A percentile compares a stretch with the other conserved stretches of the same genome.
These are phyloP conservation scores for Halichoerus grypus DNA, from an alignment of 2,113 vertebrate species.

Conservation along the genomic window DNA sequence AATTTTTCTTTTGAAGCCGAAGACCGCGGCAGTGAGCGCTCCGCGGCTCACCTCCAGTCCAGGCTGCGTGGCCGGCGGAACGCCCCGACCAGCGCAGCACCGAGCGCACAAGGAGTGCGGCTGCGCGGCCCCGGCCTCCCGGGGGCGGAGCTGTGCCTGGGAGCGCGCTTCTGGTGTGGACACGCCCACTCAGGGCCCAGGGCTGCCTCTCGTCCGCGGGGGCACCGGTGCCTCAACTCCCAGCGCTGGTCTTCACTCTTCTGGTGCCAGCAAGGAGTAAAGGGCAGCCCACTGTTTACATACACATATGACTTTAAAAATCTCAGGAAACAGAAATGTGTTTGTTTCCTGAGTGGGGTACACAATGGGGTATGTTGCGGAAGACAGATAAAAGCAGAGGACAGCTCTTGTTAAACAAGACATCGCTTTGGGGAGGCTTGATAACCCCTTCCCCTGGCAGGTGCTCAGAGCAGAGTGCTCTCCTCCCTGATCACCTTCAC, in stretches of 20 bases:
- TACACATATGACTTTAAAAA: not conserved
- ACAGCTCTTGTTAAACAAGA: not conserved
- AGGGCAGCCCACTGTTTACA: not conserved
- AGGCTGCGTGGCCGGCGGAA: slow-evolving; percentile 87
- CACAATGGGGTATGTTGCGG: not conserved
- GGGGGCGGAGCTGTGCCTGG: slow-evolving; percentile 84
- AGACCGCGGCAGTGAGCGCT: slow-evolving; percentile 90
- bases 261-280: not conserved
- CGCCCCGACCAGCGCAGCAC: slow-evolving; percentile 83
- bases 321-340: not conserved
- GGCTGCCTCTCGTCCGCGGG: slow-evolving; percentile 81
- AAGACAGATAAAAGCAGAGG: not conserved
- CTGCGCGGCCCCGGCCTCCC: slow-evolving; percentile 84
- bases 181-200: slow-evolving; percentile 65
- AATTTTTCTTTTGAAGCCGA: slow-evolving; percentile 92
- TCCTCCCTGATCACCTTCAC: not conserved
- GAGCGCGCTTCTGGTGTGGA: slow-evolving; percentile 37
- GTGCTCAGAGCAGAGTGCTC: not conserved
- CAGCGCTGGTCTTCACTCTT: rapidly evolving
- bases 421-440: not conserved
- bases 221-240: slow-evolving; percentile 74
- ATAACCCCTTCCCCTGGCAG: not conserved
- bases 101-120: slow-evolving; percentile 92
- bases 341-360: not conserved
- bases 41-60: slow-evolving; percentile 90